phyloP scores from a whole-genome alignment of 2,797 vertebrate genomes.

The Balearica regulorum region DNA sequence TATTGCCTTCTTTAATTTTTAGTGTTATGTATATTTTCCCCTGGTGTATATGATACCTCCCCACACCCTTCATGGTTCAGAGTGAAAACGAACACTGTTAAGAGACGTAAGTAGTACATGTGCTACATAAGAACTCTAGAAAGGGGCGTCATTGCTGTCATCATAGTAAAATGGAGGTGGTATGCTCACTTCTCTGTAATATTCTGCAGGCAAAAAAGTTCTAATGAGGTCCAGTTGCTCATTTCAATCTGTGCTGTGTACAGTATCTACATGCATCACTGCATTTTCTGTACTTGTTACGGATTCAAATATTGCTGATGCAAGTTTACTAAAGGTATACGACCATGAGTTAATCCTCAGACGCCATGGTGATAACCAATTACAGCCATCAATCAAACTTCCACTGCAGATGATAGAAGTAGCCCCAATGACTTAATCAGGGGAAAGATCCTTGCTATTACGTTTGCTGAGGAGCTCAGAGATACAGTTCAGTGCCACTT shows the following conservation, averaged over 20 bases:
- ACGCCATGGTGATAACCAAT: neutral
- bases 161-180: neutral
- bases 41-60: neutral
- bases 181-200: neutral
- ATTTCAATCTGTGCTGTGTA: neutral
- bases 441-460: neutral
- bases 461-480: neutral
- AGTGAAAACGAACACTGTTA: neutral
- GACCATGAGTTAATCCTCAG: neutral
- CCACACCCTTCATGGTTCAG: neutral
- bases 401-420: neutral
- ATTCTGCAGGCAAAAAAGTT: neutral
- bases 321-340: neutral
- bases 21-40: rapidly evolving
- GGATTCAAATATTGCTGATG: neutral
- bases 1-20: neutral
- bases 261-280: neutral
- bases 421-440: neutral
- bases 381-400: neutral
- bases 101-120: rapidly evolving
- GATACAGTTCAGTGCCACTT: rapidly evolving
- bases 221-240: rapidly evolving
- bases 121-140: neutral
- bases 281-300: neutral
- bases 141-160: neutral